Conservation (phyloP, 2,113 vertebrate species). For the Ageneiosus marmoratus region DNA sequence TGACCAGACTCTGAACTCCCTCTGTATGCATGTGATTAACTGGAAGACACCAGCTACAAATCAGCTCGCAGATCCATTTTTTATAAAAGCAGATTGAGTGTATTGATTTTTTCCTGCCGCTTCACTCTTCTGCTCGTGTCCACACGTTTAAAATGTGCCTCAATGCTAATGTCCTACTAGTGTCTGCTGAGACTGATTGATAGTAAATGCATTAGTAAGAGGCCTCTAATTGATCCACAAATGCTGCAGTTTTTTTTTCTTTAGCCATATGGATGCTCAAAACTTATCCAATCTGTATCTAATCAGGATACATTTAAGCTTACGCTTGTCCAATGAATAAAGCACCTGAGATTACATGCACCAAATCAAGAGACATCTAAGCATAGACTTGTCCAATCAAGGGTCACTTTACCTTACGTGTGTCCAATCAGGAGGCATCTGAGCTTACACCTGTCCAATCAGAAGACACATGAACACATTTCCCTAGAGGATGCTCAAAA, state of each 20-base stretch:
- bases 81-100: slow-evolving; percentile 9
- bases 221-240: slow-evolving; percentile 2
- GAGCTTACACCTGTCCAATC: background rate
- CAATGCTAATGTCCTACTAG: slow-evolving; percentile 12
- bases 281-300: background rate
- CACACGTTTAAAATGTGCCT: slow-evolving; percentile 12
- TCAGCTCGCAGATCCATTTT: background rate
- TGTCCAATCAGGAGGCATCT: background rate
- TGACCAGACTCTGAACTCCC: slow-evolving; percentile 33
- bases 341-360: background rate
- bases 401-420: background rate
- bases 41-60: background rate
- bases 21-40: slow-evolving; percentile 6
- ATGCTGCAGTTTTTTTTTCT: background rate
- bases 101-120: slow-evolving; percentile 18
- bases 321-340: background rate
- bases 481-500: background rate
- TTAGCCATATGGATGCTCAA: background rate
- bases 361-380: background rate
- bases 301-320: background rate
- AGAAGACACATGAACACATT: background rate
- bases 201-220: background rate
- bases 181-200: background rate
- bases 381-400: background rate
- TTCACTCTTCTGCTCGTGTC: slow-evolving; percentile 28